Percentiles rank a stretch among this genome's conserved stretches.
These are phyloP conservation scores for Mythimna ferrago DNA, from an alignment of 2,888 invertebrate species.

Conservation along the genomic window DNA sequence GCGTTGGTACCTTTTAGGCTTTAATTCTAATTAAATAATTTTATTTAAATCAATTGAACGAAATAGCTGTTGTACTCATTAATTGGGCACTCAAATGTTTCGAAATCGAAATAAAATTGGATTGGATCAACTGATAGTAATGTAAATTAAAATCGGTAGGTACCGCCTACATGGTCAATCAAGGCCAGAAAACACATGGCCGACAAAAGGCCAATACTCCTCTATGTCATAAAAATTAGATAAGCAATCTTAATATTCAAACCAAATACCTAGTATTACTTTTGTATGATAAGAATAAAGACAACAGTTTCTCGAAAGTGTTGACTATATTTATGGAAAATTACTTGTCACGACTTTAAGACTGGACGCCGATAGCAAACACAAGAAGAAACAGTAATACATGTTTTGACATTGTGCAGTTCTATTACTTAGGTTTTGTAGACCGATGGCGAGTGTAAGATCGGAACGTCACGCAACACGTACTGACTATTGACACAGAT, in stretches of 20 bases:
- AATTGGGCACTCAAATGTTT: constrained; percentile 39
- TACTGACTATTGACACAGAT: constrained; percentile 67
- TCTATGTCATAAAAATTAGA: constrained; percentile 34
- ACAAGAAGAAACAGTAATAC: constrained; percentile 41
- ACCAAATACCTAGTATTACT: constrained; percentile 25
- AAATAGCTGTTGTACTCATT: constrained; percentile 2
- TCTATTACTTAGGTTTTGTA: constrained; percentile 26
- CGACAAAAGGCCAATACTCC: constrained; percentile 31
- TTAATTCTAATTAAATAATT: constrained; percentile 3
- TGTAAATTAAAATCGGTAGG: constrained; percentile 34
- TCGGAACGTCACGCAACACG: constrained; percentile 40
- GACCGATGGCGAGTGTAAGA: constrained; percentile 29
- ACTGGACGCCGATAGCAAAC: constrained; percentile 31
- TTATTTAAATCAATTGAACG: constrained; percentile 26
- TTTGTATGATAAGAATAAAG: constrained; percentile 12
- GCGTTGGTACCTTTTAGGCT: neutral
- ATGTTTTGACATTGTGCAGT: constrained; percentile 22
- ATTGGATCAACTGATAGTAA: constrained; percentile 10
- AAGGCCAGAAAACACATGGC: constrained; percentile 49
- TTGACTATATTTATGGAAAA: constrained; percentile 37
- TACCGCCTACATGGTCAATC: constrained; percentile 28
- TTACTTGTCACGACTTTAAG: constrained; percentile 51
- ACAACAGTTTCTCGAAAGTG: constrained; percentile 36
- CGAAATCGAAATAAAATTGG: constrained; percentile 22
- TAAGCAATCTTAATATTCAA: constrained; percentile 39